These are phyloP conservation scores for Lasius fuliginosus DNA, from an alignment of 2,888 invertebrate species.

Conservation along the genomic window DNA sequence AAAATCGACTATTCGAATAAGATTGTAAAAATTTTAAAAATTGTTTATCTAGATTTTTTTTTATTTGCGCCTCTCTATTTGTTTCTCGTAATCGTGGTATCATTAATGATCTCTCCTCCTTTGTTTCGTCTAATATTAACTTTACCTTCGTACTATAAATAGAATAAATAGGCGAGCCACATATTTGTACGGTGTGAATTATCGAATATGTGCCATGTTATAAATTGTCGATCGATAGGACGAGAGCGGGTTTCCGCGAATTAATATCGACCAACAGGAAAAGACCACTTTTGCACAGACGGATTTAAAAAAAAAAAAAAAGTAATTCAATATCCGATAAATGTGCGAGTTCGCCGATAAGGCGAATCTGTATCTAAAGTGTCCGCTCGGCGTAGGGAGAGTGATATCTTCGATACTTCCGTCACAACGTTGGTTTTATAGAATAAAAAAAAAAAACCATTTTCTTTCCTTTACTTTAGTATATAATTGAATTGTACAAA, in stretches of 20 bases:
- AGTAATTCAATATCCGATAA: conserved; percentile 57
- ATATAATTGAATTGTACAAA: background rate
- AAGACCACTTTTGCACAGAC: background rate
- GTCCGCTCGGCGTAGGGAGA: conserved; percentile 18
- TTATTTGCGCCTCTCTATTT: background rate
- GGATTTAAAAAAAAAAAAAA: conserved; percentile 26
- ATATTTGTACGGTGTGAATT: background rate
- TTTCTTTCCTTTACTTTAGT: background rate
- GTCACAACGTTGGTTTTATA: background rate
- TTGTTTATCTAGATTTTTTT: background rate
- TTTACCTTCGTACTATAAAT: background rate
- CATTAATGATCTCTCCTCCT: background rate
- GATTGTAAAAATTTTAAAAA: background rate
- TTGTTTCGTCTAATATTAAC: background rate
- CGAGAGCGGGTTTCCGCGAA: conserved; percentile 34
- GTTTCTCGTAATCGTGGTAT: background rate
- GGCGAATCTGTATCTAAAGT: conserved; percentile 27
- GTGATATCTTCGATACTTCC: conserved; percentile 41
- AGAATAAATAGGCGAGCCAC: background rate
- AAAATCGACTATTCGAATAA: background rate
- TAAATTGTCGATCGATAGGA: conserved; percentile 40
- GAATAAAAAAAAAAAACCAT: background rate
- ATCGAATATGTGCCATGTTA: conserved; percentile 33
- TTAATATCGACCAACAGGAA: conserved; percentile 43
- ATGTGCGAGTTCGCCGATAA: conserved; percentile 39